Conservation (phyloP, 2,888 invertebrate species). For the Pristionchus arcanus region DNA sequence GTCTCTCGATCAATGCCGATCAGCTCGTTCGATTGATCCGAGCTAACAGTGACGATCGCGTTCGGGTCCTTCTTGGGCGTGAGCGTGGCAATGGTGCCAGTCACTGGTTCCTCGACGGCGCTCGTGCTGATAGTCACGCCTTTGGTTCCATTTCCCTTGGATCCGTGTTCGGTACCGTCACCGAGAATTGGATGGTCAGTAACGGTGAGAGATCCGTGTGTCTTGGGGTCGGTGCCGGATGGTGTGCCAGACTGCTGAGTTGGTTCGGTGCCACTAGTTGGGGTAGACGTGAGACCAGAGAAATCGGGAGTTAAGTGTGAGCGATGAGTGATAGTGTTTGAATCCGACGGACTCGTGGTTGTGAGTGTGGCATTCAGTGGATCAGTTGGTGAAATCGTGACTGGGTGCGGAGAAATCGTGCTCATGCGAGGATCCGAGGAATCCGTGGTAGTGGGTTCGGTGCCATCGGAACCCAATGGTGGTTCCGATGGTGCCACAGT, state of each 20-base stretch:
- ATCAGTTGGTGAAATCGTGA: too few species aligned
- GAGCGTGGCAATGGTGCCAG: not conserved
- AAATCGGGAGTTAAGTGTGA: not conserved
- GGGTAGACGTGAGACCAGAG: not conserved
- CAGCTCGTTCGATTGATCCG: not conserved
- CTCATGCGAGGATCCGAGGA: not conserved
- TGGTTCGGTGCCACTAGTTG: not conserved
- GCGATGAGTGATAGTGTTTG: not conserved
- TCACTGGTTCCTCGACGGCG: not conserved
- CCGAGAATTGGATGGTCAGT: not conserved
- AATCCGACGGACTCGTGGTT: not conserved
- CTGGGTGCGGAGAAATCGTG: too few species aligned
- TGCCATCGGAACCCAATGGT: not conserved
- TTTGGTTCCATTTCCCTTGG: not conserved
- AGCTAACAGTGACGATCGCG: slow-evolving; percentile 27
- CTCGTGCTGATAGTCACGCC: not conserved
- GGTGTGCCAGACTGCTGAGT: too few species aligned
- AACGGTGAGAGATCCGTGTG: not conserved
- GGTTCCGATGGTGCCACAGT: not conserved
- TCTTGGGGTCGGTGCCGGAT: not conserved
- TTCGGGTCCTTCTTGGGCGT: slow-evolving; percentile 30
- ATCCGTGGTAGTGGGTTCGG: not conserved
- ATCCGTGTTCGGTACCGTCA: not conserved
- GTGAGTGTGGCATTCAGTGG: not conserved
- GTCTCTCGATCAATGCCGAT: slow-evolving; percentile 9